Evolutionary conservation across 2,888 invertebrate genomes (phyloP), one percentile per base, ranked within the genome.

Genomic region (Smittia sp.): DNA sequence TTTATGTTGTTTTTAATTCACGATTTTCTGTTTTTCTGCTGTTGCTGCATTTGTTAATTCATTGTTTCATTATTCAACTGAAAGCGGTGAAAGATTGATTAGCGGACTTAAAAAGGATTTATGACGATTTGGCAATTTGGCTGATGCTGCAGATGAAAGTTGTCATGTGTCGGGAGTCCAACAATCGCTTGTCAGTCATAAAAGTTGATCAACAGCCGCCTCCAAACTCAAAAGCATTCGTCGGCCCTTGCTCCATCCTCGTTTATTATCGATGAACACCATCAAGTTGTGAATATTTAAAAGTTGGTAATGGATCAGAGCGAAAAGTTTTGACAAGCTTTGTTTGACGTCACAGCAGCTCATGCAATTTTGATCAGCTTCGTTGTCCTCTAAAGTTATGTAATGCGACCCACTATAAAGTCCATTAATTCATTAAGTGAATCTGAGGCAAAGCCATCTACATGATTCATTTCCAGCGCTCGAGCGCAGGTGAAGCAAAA

Each of bases 391-490:
- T 20, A 13, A 54, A 54, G 15, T 1, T 54, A 7, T 54, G 20
- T 18, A 7, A 15, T 1, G n/a, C n/a, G 15, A 54, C 15, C 20
- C 9, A n/a, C 9, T 7, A 54, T 18, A 54, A 15, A 46, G 18
- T 32, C 63, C 63, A 63, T 63, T 63, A 24, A 63, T 25, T 63
- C 63, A 63, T 63, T 63, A 63, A 63, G 25, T 25, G 63, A 63
- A 24, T 63, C 25, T 20, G 24, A 58, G 58, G 24, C 24, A 58
- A 22, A 58, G 58, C 20, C 20, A 38, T 39, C 63, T n/a, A 32
- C 65, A 27, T 65, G 38, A 65, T 65, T 65, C 65, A 65, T 38
- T 65, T 39, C 66, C 66, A 46, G 18, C 32, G 39, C 68, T 25
- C 24, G 52, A 24, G 67, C 24, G 15, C 13, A 24, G 13, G 46